phyloP scores from a whole-genome alignment of 2,113 vertebrate genomes.

The Excalfactoria chinensis region DNA sequence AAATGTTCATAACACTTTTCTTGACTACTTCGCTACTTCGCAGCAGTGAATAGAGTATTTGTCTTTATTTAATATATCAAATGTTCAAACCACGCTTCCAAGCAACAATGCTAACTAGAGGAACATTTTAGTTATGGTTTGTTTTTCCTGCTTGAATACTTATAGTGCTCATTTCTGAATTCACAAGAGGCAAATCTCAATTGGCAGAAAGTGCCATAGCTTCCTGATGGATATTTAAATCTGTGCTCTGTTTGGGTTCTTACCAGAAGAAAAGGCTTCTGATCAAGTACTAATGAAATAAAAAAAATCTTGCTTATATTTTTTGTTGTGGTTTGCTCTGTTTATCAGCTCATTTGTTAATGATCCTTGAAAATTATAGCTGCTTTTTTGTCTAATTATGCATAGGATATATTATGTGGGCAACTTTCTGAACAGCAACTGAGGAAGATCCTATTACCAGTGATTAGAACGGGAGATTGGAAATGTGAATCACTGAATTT shows the following conservation, averaged over 20 bases:
- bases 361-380: not conserved
- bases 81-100: not conserved
- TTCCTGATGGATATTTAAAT: conserved; percentile 24
- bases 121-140: not conserved
- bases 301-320: not conserved
- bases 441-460: not conserved
- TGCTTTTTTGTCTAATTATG: not conserved
- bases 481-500: not conserved
- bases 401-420: not conserved
- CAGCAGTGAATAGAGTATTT: conserved; percentile 26
- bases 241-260: not conserved
- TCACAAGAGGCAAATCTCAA: not conserved
- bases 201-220: not conserved
- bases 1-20: conserved; percentile 38
- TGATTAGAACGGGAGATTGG: not conserved
- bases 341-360: not conserved
- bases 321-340: not conserved
- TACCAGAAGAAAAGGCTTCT: not conserved
- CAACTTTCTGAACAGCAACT: not conserved
- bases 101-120: not conserved
- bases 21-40: conserved; percentile 5
- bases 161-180: not conserved
- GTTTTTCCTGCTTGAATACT: conserved; percentile 1
- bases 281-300: not conserved
- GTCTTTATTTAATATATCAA: conserved; percentile 1